These are phyloP conservation scores for Pristionchus maxplancki DNA, from an alignment of 2,888 invertebrate genomes.

Conservation along the genomic window DNA sequence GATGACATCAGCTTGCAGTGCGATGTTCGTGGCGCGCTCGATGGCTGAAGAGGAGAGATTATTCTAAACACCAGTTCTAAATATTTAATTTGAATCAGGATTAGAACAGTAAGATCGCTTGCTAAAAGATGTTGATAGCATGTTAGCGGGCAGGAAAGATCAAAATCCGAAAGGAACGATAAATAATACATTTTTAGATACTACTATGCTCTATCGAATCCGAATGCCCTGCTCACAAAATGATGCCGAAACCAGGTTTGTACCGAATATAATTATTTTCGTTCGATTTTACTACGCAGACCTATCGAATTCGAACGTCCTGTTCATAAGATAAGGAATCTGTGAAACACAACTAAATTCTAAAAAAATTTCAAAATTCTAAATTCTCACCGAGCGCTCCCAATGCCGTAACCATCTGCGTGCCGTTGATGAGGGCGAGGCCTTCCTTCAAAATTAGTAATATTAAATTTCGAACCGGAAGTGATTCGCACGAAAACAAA, in stretches of 20 bases:
- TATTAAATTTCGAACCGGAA: neutral
- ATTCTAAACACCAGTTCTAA: too few species aligned
- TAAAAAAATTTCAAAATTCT: conserved; percentile 13
- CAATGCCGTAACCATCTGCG: conserved; percentile 84
- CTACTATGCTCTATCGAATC: too few species aligned
- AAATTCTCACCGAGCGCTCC: conserved; percentile 82
- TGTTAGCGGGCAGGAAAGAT: too few species aligned
- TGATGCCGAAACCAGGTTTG: too few species aligned
- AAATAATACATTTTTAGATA: too few species aligned
- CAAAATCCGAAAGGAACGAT: too few species aligned
- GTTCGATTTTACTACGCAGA: neutral
- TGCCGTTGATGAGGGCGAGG: conserved; percentile 84
- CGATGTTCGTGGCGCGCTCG: conserved; percentile 82
- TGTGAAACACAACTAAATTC: neutral
- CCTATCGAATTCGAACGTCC: too few species aligned
- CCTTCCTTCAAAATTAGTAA: conserved; percentile 79
- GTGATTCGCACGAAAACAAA: neutral
- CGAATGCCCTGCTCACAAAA: too few species aligned
- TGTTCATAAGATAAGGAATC: neutral
- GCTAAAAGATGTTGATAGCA: too few species aligned
- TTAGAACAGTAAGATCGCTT: too few species aligned
- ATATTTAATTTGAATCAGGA: too few species aligned
- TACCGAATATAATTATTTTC: too few species aligned
- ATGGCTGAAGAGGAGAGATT: conserved; percentile 79
- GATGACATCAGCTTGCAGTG: conserved; percentile 84